phyloP scores from a whole-genome alignment of 1,140 invertebrate genomes.

The Scaptomyza pallida region DNA sequence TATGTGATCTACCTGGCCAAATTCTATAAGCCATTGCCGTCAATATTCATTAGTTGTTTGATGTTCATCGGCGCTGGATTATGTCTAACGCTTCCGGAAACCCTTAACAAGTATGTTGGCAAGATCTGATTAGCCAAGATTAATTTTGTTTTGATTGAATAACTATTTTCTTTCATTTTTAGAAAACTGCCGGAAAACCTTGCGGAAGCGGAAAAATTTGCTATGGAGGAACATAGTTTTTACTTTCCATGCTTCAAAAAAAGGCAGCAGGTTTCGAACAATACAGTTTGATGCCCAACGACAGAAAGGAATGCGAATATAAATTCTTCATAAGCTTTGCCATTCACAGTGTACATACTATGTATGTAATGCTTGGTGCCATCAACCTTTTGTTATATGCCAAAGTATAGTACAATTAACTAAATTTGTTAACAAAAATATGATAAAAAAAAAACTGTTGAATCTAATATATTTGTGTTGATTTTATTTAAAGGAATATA shows the following conservation, averaged over 20 bases:
- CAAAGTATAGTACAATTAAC: background rate
- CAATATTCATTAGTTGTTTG: constrained; percentile 85
- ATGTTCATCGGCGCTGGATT: constrained; percentile 85
- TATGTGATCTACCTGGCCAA: constrained; percentile 83
- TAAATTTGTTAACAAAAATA: too few relatives aligned
- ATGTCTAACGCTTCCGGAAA: constrained; percentile 87
- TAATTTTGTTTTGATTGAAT: background rate
- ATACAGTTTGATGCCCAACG: background rate
- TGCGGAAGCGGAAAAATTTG: constrained; percentile 86
- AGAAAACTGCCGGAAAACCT: constrained; percentile 85
- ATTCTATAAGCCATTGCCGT: constrained; percentile 85
- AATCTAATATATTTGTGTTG: too few relatives aligned
- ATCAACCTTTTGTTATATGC: background rate
- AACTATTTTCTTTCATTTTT: background rate
- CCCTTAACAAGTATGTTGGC: constrained; percentile 83
- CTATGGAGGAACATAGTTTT: constrained; percentile 81
- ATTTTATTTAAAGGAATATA: too few relatives aligned
- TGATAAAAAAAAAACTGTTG: too few relatives aligned
- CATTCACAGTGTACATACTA: constrained; percentile 6
- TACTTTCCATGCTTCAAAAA: constrained; percentile 54
- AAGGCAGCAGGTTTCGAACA: background rate
- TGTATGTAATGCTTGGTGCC: constrained; percentile 15
- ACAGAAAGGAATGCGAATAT: background rate
- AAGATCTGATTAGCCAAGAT: too few relatives aligned
- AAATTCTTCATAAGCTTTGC: background rate